These are phyloP conservation scores for Chiloscyllium punctatum DNA, from an alignment of 2,797 vertebrate species.

Conservation along the genomic window DNA sequence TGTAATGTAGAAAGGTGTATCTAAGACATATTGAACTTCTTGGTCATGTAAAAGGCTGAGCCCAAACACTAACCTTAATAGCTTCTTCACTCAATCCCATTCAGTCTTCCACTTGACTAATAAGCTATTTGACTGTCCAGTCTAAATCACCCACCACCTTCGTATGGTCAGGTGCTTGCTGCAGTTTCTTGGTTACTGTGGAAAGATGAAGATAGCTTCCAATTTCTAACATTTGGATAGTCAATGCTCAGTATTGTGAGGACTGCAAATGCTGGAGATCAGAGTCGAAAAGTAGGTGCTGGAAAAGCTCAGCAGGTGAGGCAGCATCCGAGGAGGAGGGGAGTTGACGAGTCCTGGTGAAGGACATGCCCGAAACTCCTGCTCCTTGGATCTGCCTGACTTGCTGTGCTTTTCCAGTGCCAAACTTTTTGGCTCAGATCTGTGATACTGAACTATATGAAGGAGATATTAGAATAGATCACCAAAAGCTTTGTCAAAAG, in stretches of 20 bases:
- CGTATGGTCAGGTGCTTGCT: background rate
- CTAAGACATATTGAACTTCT: background rate
- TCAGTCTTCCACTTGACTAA: background rate
- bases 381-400: too few relatives aligned
- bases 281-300: too few relatives aligned
- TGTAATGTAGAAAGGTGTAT: background rate
- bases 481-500: background rate
- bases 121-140: background rate
- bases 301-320: too few relatives aligned
- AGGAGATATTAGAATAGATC: background rate
- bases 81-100: conserved; percentile 25
- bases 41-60: background rate
- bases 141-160: background rate
- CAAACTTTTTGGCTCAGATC: too few relatives aligned
- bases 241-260: background rate
- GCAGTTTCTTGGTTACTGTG: background rate
- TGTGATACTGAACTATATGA: background rate
- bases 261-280: too few relatives aligned
- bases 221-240: background rate
- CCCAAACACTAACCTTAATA: background rate
- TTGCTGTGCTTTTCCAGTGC: too few relatives aligned
- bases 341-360: too few relatives aligned
- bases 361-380: too few relatives aligned
- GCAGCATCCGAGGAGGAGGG: too few relatives aligned
- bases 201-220: background rate